Evolutionary conservation across 2,797 vertebrate species (phyloP).

Genomic region (Ctenosaura bakeri): DNA sequence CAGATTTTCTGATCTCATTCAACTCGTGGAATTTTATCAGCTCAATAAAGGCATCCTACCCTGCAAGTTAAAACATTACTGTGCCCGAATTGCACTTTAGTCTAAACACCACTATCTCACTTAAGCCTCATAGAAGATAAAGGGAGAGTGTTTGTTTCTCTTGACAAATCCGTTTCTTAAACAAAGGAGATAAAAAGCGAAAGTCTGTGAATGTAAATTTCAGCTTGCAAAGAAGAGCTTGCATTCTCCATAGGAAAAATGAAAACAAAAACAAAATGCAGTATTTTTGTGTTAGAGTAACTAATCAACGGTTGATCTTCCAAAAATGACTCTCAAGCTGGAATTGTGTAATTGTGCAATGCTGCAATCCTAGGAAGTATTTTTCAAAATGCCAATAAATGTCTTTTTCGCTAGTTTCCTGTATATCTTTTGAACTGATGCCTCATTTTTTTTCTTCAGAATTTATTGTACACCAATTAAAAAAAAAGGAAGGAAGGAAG

Average conservation of each 20-base stretch:
- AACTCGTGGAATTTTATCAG: slow-evolving; percentile 98
- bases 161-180: slow-evolving; percentile 49
- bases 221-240: slow-evolving; percentile 60
- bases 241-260: slow-evolving; percentile 59
- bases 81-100: slow-evolving; percentile 90
- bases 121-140: slow-evolving; percentile 47
- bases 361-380: slow-evolving; percentile 65
- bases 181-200: slow-evolving; percentile 34
- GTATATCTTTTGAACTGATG: slow-evolving; percentile 41
- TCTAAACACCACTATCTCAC: slow-evolving; percentile 63
- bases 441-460: slow-evolving; percentile 64
- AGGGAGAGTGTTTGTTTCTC: slow-evolving; percentile 33
- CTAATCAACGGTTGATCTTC: slow-evolving; percentile 70
- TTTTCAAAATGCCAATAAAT: slow-evolving; percentile 59
- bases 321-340: slow-evolving; percentile 71
- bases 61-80: slow-evolving; percentile 96
- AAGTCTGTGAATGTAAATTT: slow-evolving; percentile 62
- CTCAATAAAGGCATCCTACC: slow-evolving; percentile 95
- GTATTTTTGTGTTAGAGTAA: slow-evolving; percentile 69
- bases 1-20: slow-evolving; percentile 95
- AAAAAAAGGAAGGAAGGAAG: slow-evolving; percentile 38
- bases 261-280: slow-evolving; percentile 31
- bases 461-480: slow-evolving; percentile 63
- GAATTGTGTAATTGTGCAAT: slow-evolving; percentile 72
- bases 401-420: slow-evolving; percentile 54